Base-by-base conservation (phyloP, 2,797 vertebrate genomes). In the Girardinus metallicus region DNA sequence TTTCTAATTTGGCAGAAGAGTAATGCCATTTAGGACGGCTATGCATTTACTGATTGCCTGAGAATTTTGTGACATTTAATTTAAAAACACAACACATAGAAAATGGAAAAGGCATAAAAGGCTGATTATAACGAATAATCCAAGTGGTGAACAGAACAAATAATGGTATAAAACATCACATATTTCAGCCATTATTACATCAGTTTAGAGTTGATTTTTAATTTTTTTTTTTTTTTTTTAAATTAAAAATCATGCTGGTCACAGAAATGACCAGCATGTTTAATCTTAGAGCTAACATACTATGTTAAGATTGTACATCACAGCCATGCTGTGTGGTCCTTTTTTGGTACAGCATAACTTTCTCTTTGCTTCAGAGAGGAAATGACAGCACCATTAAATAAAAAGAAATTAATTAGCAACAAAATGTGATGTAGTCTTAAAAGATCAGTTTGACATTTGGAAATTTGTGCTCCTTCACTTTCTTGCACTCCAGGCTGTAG, bases 341-440 rank as follows among this genome's bases (percentile, higher is more conserved):
- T 74, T 44, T 43, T 43, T 53, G 51, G 10, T 5, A 16, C 3
- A 74, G 3, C 34, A 43, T 66, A 36, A 60, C 23, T 31, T 68
- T 60, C 41, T 36, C 26, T 23, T 49, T 43, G 6, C 16, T 29
- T n/a, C 51, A 60, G 10, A 49, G 10, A 1, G 41, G 49, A 75
- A 34, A 53, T 41, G 39, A 75, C 53, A 49, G 39, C 23, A 16
- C 31, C 51, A 11, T 64, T 39, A 62, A 39, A 72, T 76, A 3
- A 2, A 71, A 72, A 31, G 70, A 31, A 68, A 44, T 6, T 18
- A 55, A 78, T 77, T 53, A 73, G 34, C 6, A 43, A 55, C 13
- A 44, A 62, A 47, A 60, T 43, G 49, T 34, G 31, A 49, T 16
- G 62, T 31, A 57, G 36, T 31, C 13, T 80, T 80, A n/a, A 74